Evolutionary conservation across 2,888 invertebrate genomes (phyloP).

Genomic region (Rotaria socialis): DNA sequence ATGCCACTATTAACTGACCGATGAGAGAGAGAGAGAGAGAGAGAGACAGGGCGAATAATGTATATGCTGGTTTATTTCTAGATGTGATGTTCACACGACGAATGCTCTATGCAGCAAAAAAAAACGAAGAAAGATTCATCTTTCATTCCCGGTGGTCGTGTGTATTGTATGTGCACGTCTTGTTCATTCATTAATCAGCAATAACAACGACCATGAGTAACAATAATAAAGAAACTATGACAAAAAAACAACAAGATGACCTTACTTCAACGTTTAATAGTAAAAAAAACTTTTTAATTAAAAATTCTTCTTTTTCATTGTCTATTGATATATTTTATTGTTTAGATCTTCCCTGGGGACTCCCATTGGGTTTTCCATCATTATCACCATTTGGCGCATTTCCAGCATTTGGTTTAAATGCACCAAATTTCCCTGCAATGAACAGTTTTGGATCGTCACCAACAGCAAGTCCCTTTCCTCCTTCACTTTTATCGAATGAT

Average conservation of each 20-base stretch:
- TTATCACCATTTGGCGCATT: constrained; percentile 15
- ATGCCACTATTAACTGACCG: background rate
- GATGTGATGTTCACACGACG: constrained; percentile 32
- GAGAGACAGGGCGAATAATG: constrained; percentile 6
- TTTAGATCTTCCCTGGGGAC: constrained; percentile 29
- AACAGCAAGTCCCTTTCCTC: background rate
- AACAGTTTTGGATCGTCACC: constrained; percentile 16
- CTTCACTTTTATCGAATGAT: background rate
- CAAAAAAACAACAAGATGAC: constrained; percentile 4
- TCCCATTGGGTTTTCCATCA: constrained; percentile 25
- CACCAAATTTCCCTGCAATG: constrained; percentile 16
- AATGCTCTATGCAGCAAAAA: constrained; percentile 13
- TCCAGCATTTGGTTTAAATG: constrained; percentile 1
- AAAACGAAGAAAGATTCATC: constrained; percentile 26
- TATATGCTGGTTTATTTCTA: constrained; percentile 14
- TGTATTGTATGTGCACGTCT: constrained; percentile 7
- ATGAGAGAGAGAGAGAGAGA: background rate
- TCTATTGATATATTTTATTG: background rate
- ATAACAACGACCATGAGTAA: constrained; percentile 18
- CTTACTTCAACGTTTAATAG: constrained; percentile 2
- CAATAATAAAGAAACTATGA: background rate
- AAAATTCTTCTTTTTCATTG: background rate
- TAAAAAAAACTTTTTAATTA: background rate
- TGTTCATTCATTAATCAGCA: constrained; percentile 12
- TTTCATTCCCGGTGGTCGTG: constrained; percentile 29